Evolutionary conservation across 1,140 invertebrate species (phyloP).

Genomic region (Brachionus koreanus): DNA sequence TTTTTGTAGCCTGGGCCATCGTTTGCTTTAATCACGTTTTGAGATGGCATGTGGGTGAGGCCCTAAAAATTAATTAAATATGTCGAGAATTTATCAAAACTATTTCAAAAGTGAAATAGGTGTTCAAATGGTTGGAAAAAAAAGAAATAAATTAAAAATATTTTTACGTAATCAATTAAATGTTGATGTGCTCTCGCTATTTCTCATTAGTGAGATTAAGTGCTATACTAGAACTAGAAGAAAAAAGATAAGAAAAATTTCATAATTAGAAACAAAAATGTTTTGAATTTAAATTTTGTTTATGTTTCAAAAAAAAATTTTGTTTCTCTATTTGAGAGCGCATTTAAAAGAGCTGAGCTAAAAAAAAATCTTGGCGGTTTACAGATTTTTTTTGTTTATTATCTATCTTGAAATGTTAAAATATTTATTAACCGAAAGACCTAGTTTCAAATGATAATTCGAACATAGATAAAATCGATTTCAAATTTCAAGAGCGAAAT

Average conservation of each 20-base stretch:
- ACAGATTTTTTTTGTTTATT: neutral
- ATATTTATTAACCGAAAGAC: slow-evolving; percentile 36
- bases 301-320: slow-evolving; percentile 18
- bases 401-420: slow-evolving; percentile 26
- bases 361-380: neutral
- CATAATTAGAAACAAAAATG: slow-evolving; percentile 26
- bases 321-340: slow-evolving; percentile 18
- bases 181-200: slow-evolving; percentile 1
- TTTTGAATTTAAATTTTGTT: slow-evolving; percentile 36
- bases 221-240: neutral
- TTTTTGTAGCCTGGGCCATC: neutral
- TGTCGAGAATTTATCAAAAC: slow-evolving; percentile 10
- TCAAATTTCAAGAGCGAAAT: slow-evolving; percentile 10
- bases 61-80: neutral
- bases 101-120: neutral
- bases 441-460: slow-evolving; percentile 20
- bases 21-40: neutral
- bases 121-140: neutral
- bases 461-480: slow-evolving; percentile 8
- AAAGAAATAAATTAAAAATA: neutral
- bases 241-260: slow-evolving; percentile 10
- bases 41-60: neutral
- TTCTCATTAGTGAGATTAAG: slow-evolving; percentile 1
- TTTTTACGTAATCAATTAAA: slow-evolving; percentile 21
- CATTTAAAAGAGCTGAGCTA: neutral